Percentiles rank a stretch among this genome's conserved stretches.
Evolutionary conservation across 2,888 invertebrate species (phyloP).

Genomic region (Tortricodes alternella): DNA sequence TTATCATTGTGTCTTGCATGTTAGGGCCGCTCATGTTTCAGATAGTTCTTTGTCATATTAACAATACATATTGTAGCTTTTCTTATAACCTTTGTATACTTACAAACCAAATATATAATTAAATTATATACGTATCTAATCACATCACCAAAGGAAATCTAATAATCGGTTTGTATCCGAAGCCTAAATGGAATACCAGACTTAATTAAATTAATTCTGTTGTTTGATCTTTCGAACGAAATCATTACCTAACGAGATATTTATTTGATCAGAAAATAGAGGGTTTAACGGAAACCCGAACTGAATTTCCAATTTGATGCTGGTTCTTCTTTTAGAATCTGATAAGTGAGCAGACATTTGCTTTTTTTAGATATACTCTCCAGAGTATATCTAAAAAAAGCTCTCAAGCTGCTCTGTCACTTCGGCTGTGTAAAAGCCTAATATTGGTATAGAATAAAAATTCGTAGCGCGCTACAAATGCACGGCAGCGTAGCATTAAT

Average conservation of each 20-base stretch:
- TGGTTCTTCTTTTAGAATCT: constrained; percentile 13
- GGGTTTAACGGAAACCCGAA: constrained; percentile 9
- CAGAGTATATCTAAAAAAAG: too few species aligned
- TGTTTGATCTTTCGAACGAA: constrained; percentile 23
- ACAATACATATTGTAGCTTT: too few species aligned
- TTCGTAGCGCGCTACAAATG: constrained; percentile 8
- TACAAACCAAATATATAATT: too few species aligned
- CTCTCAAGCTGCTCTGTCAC: too few species aligned
- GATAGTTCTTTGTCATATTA: too few species aligned
- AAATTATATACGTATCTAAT: too few species aligned
- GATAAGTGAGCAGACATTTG: constrained; percentile 5
- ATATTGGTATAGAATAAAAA: neutral
- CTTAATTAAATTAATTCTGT: constrained; percentile 48
- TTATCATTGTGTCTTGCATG: too few species aligned
- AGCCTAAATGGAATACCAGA: constrained; percentile 38
- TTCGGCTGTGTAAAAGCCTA: too few species aligned
- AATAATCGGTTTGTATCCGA: constrained; percentile 2
- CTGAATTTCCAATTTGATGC: constrained; percentile 19
- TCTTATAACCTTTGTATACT: too few species aligned
- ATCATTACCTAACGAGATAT: constrained; percentile 28
- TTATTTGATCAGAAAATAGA: constrained; percentile 22
- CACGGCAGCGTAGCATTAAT: constrained; percentile 3
- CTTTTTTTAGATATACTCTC: constrained; percentile 2
- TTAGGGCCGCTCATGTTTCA: too few species aligned
- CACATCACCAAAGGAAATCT: constrained; percentile 5